Conservation (phyloP, 1,140 invertebrate genomes). For the Littorina saxatilis region DNA sequence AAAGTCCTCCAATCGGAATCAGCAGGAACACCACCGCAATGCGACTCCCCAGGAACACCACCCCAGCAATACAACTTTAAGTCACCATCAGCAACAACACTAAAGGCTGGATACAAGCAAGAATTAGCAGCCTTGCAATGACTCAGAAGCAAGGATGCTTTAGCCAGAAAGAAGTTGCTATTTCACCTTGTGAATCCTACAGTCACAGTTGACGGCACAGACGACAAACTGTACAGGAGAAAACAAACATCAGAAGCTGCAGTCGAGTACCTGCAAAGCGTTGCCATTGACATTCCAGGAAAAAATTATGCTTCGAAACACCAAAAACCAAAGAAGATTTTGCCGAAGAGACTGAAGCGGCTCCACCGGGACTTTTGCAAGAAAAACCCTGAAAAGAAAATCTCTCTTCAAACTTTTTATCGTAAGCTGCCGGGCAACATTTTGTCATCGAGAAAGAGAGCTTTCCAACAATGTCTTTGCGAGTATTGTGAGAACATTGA, state of each 20-base stretch:
- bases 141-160: too few species aligned
- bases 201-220: neutral
- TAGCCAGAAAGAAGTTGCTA: too few species aligned
- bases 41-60: too few species aligned
- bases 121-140: too few species aligned
- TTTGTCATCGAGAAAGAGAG: neutral
- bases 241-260: neutral
- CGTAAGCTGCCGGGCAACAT: neutral
- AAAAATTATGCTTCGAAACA: neutral
- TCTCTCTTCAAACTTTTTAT: neutral
- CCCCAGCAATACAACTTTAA: too few species aligned
- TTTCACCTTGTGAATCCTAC: neutral
- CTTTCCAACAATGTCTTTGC: neutral
- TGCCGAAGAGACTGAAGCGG: constrained; percentile 1
- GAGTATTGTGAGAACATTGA: constrained; percentile 20
- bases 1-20: too few species aligned
- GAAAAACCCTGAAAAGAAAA: neutral
- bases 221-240: neutral
- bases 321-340: neutral
- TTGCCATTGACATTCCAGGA: neutral
- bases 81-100: too few species aligned
- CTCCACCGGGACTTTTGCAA: neutral
- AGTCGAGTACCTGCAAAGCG: neutral
- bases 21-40: too few species aligned
- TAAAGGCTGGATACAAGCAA: too few species aligned